These are phyloP conservation scores for Galago senegalensis DNA, from an alignment of 2,797 vertebrate species.

Conservation along the genomic window DNA sequence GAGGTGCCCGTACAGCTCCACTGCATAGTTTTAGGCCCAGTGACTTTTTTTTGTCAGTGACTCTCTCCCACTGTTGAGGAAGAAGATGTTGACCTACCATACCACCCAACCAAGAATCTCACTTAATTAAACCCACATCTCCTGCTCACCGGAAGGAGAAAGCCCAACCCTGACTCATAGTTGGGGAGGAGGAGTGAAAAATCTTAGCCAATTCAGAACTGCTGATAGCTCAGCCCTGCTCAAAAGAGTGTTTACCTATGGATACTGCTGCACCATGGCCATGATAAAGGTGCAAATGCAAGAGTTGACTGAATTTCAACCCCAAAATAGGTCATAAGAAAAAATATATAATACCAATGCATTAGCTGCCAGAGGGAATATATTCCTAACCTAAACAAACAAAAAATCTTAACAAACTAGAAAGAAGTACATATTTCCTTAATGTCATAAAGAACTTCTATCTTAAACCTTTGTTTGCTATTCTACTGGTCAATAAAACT, in stretches of 20 bases:
- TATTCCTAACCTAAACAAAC: neutral
- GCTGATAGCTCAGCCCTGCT: fast-evolving
- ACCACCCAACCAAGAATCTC: neutral
- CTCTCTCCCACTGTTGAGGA: neutral
- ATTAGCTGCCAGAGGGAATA: neutral
- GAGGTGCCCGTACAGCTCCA: neutral
- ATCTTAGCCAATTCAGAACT: fast-evolving
- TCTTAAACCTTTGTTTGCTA: neutral
- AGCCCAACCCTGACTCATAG: fast-evolving
- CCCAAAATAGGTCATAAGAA: neutral
- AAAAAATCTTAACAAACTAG: neutral
- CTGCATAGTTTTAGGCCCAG: fast-evolving
- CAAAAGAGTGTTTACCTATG: fast-evolving
- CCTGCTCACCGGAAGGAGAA: neutral
- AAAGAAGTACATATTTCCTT: neutral
- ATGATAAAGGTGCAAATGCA: fast-evolving
- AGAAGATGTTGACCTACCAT: fast-evolving
- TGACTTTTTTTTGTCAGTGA: neutral
- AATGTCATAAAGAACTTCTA: neutral
- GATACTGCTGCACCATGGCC: fast-evolving
- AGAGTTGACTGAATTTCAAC: no score
- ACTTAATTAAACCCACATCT: fast-evolving
- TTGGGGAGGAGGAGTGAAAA: no score
- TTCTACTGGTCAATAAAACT: neutral
- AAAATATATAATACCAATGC: neutral